These are phyloP conservation scores for Antheraea pernyi DNA, from an alignment of 1,140 invertebrate genomes.

Conservation along the genomic window DNA sequence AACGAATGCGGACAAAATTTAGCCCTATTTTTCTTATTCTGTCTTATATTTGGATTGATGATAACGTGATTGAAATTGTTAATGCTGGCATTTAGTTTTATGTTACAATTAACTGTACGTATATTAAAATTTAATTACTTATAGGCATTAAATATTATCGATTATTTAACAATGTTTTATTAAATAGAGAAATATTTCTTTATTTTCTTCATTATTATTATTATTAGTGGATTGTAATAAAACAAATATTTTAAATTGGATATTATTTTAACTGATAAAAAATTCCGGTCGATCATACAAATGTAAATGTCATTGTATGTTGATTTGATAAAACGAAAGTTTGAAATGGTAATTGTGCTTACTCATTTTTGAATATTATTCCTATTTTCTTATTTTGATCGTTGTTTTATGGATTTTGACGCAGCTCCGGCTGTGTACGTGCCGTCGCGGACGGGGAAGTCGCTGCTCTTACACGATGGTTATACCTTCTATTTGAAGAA, in stretches of 20 bases:
- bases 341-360: slow-evolving; percentile 15
- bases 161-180: too few relatives aligned
- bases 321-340: slow-evolving; percentile 19
- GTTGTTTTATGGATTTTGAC: slow-evolving; percentile 39
- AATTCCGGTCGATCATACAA: slow-evolving; percentile 15
- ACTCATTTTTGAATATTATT: background rate
- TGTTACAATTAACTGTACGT: too few relatives aligned
- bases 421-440: slow-evolving; percentile 70
- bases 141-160: too few relatives aligned
- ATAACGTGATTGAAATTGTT: too few relatives aligned
- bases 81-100: too few relatives aligned
- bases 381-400: slow-evolving; percentile 19
- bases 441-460: slow-evolving; percentile 73
- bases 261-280: slow-evolving; percentile 4
- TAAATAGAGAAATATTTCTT: too few relatives aligned
- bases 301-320: background rate
- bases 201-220: background rate
- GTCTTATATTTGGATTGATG: too few relatives aligned
- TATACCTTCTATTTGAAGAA: slow-evolving; percentile 76
- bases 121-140: too few relatives aligned
- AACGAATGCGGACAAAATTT: too few relatives aligned
- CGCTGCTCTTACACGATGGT: slow-evolving; percentile 65
- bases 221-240: too few relatives aligned
- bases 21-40: too few relatives aligned
- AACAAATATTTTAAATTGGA: background rate